Evolutionary conservation across 2,797 vertebrate genomes (phyloP), one percentile per base, ranked within the genome.

Genomic region (Clarias laeviceps): DNA sequence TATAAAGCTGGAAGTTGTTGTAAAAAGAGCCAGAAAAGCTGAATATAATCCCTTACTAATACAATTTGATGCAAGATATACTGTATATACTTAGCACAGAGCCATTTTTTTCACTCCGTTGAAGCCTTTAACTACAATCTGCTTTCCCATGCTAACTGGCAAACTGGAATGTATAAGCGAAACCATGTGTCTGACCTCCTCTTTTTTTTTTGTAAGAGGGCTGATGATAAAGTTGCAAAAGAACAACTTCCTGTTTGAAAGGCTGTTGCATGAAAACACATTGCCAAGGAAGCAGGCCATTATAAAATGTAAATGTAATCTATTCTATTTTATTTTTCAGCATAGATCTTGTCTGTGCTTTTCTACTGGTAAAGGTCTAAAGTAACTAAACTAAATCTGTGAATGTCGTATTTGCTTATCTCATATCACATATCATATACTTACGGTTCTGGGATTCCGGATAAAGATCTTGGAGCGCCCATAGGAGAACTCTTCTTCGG

Each of bases 401-500:
- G 22, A n/a, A 8, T 40, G 40, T 79, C 32, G 37, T 78, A 78
- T 78, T 11, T 78, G 54, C 50, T 32, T 32, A 32, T 57, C 5
- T 1, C 32, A 83, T 74, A 76, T 83, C 7, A n/a, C 20, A 32
- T 2, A n/a, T 50, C 5, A 64, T 84, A 86, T 84, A 86, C 87
- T 80, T 96, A 99, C 98, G 87, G 97, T 99, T 96, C 97, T 96
- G 69, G 98, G 98, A 93, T 99, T 99, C 93, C 98, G 97, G 94
- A 99, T 99, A 94, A 99, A 99, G 92, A 99, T 98, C 94, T 99
- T 99, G 82, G 97, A 99, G 94, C 97, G 96, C 17, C 98, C 98
- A 8, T 97, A 98, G 0, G 98, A 94, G 85, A 95, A 98, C 86
- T 99, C 98, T 84, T 99, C 98, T 80, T 91, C 80, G 29, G 96